Evolutionary conservation across 2,113 vertebrate species (phyloP), one percentile per base, ranked within the genome.

Genomic region (Albula glossodonta): DNA sequence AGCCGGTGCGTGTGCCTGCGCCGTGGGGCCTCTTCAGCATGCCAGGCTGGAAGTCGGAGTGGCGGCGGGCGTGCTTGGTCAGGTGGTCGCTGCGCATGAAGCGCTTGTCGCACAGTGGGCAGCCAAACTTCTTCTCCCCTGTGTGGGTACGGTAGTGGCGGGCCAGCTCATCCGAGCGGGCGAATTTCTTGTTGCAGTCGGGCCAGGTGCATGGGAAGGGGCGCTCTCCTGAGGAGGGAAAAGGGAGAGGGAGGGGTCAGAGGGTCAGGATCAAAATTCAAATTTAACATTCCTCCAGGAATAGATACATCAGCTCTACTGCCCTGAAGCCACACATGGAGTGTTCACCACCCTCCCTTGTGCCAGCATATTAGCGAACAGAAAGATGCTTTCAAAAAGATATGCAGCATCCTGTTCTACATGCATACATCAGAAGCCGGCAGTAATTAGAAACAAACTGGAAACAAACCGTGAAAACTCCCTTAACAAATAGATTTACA

Each of bases 71-170:
- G 0, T 99, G 98, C 93, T 99, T 99, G 81, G 96, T 99, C 93
- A 99, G 96, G 90, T 99, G 98, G 93, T 99, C 98, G 8, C 98
- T 99, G 91, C 98, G 97, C 98, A 99, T 99, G 94, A 99, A 99
- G 88, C 98, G 97, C 89, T 99, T 99, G 90, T 98, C 97, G 0
- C 98, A 99, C 51, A 99, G 96, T 0, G 98, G 98, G 90, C 98
- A 99, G 89, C 96, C 93, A 49, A 99, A 99, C 90, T 97, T 97
- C 94, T 99, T 99, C 91, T 99, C 98, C 0, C 98, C 98, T 0
- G 98, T 99, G 95, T 99, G 98, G n/a, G 98, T 99, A 93, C 98
- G 98, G 93, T 97, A 97, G 90, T 99, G 98, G 89, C 98, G 97
- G 0, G 98, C 98, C 92, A 99, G 95, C 95, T 99, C 98, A 0